These are phyloP conservation scores for Leptobrachium ailaonicum DNA, from an alignment of 2,113 vertebrate genomes.

Conservation along the genomic window DNA sequence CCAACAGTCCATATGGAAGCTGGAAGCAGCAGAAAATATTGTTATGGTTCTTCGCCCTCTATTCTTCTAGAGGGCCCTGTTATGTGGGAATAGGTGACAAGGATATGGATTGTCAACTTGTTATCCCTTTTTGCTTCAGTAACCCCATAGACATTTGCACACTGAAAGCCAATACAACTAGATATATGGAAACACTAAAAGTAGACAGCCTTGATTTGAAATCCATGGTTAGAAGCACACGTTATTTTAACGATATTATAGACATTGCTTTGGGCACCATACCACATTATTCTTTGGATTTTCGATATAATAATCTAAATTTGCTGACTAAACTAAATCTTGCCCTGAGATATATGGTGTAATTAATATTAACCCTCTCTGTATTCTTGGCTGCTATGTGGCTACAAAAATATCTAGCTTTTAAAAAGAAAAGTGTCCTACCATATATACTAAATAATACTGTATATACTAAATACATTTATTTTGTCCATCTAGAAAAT, in stretches of 20 bases:
- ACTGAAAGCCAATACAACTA: constrained; percentile 6
- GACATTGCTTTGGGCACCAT: neutral
- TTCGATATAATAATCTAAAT: neutral
- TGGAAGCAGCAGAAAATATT: constrained; percentile 17
- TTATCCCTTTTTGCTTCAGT: constrained; percentile 27
- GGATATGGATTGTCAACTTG: constrained; percentile 29
- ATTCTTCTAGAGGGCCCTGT: constrained; percentile 4
- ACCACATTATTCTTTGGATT: neutral
- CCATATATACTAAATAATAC: no score
- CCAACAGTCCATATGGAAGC: neutral
- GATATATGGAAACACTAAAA: neutral
- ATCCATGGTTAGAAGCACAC: neutral
- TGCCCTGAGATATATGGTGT: neutral
- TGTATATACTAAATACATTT: no score
- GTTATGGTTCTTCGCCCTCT: constrained; percentile 31
- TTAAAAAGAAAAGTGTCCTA: no score
- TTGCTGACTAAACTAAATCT: neutral
- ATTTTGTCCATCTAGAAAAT: no score
- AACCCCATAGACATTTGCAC: constrained; percentile 27
- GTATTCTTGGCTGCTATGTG: no score
- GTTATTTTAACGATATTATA: constrained; percentile 2
- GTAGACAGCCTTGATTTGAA: neutral
- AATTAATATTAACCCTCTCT: no score
- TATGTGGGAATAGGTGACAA: constrained; percentile 24
- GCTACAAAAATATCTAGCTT: no score